These are phyloP conservation scores for Anoplopoma fimbria DNA, from an alignment of 2,113 vertebrate genomes.

Conservation along the genomic window DNA sequence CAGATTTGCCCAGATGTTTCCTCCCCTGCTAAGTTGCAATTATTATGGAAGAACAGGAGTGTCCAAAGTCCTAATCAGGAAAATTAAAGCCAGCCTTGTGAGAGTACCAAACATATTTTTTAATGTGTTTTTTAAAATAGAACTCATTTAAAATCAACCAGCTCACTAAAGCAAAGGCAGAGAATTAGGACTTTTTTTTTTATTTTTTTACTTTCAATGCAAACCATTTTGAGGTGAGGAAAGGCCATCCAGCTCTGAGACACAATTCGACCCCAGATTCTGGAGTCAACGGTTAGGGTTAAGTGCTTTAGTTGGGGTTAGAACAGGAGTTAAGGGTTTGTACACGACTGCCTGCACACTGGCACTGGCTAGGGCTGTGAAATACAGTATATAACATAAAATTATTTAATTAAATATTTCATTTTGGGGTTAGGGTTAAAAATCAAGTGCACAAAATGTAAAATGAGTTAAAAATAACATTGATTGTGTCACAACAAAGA, in stretches of 20 bases:
- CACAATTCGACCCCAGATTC: not conserved
- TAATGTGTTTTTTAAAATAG: not conserved
- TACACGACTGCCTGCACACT: not conserved
- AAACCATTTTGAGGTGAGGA: not conserved
- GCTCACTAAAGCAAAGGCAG: not conserved
- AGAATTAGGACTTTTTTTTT: not conserved
- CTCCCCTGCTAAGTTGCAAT: constrained; percentile 31
- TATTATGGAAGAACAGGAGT: constrained; percentile 25
- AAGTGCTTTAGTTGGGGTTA: not conserved
- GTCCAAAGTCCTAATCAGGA: constrained; percentile 25
- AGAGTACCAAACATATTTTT: not conserved
- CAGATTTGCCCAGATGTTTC: constrained; percentile 45
- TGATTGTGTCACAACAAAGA: not conserved
- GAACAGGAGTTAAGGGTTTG: not conserved
- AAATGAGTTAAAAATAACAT: too few relatives aligned
- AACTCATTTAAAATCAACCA: not conserved
- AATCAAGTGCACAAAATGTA: too few relatives aligned
- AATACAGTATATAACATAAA: not conserved
- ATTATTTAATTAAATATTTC: not conserved
- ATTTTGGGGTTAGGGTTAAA: too few relatives aligned
- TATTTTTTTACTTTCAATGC: not conserved
- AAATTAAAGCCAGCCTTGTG: constrained; percentile 5
- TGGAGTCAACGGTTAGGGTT: not conserved
- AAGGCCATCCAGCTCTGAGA: not conserved
- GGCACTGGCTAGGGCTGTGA: not conserved